A percentile compares a stretch with the other conserved stretches of the same genome.
Conservation (phyloP, 2,888 invertebrate species). For the Drosophila subquinaria region DNA sequence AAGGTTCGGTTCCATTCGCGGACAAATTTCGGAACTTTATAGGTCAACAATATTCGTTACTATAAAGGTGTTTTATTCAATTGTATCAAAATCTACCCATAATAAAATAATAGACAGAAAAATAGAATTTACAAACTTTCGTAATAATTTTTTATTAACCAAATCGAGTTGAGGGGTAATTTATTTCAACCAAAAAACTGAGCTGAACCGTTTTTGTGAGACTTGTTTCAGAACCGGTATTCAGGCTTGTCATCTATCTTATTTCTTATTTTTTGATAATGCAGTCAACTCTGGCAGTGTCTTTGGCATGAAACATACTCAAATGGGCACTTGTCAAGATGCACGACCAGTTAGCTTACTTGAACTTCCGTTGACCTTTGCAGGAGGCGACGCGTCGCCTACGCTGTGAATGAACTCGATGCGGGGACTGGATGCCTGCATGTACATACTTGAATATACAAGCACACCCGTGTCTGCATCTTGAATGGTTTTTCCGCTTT, state of each 20-base stretch:
- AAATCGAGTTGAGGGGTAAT: too few relatives aligned
- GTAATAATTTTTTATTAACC: background rate
- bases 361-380: slow-evolving; percentile 51
- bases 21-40: too few relatives aligned
- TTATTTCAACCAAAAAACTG: too few relatives aligned
- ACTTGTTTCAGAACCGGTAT: too few relatives aligned
- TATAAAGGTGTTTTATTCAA: background rate
- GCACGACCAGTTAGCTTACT: slow-evolving; percentile 40
- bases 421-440: slow-evolving; percentile 2
- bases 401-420: slow-evolving; percentile 44
- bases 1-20: too few relatives aligned
- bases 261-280: background rate
- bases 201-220: too few relatives aligned
- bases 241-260: background rate
- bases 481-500: slow-evolving; percentile 26
- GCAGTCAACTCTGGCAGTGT: slow-evolving; percentile 26
- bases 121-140: background rate
- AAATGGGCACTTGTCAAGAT: slow-evolving; percentile 16
- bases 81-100: background rate
- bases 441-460: slow-evolving; percentile 1
- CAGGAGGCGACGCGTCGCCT: slow-evolving; percentile 36
- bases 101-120: too few relatives aligned
- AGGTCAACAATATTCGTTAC: too few relatives aligned
- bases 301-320: background rate
- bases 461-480: slow-evolving; percentile 3